Evolutionary conservation across 2,888 invertebrate genomes (phyloP).

Genomic region (Drosophila engyochracea): DNA sequence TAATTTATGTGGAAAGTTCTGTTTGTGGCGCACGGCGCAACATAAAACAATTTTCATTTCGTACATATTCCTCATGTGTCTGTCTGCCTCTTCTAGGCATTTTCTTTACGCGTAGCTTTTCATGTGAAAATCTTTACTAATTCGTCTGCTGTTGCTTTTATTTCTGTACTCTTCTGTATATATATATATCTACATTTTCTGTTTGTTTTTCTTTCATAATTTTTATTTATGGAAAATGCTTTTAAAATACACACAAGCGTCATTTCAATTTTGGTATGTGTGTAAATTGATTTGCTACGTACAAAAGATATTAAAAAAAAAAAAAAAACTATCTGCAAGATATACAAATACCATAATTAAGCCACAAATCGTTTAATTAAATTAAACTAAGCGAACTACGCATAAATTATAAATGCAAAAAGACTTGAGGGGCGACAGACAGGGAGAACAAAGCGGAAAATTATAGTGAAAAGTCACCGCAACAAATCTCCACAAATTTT

Average conservation of each 20-base stretch:
- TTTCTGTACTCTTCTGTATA: not conserved
- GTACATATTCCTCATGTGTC: conserved; percentile 19
- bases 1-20: conserved; percentile 77
- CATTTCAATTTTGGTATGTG: conserved; percentile 22
- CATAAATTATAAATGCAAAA: conserved; percentile 50
- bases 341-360: conserved; percentile 18
- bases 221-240: conserved; percentile 81
- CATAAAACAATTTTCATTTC: conserved; percentile 79
- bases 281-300: conserved; percentile 37
- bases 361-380: conserved; percentile 56
- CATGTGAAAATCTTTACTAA: conserved; percentile 79
- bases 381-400: conserved; percentile 60
- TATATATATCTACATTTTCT: not conserved
- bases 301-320: not conserved
- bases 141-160: conserved; percentile 66
- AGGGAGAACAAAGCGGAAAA: conserved; percentile 20
- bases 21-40: conserved; percentile 47
- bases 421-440: not conserved
- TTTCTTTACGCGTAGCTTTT: conserved; percentile 71
- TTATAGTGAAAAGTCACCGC: conserved; percentile 44
- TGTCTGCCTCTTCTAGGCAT: conserved; percentile 24
- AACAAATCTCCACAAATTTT: conserved; percentile 70
- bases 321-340: conserved; percentile 26
- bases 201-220: conserved; percentile 55
- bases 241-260: conserved; percentile 57